Conservation (phyloP, 2,797 vertebrate genomes). For the Distichodus sexfasciatus region DNA sequence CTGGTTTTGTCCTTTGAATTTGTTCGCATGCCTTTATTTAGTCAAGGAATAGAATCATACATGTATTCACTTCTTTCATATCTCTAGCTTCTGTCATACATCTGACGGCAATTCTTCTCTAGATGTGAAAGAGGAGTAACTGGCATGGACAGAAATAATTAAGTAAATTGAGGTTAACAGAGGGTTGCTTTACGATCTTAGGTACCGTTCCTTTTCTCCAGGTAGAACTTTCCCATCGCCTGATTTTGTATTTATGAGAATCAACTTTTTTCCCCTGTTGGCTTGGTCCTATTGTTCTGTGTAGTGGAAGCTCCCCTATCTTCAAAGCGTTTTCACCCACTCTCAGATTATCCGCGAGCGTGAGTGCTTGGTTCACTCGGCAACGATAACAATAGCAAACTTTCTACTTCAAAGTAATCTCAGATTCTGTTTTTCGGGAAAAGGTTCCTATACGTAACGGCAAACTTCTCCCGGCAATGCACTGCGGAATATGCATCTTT, state of each 20-base stretch:
- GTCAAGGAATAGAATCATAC: too few species aligned
- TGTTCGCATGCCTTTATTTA: too few species aligned
- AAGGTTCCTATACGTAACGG: background rate
- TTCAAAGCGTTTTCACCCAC: constrained; percentile 53
- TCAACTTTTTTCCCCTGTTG: constrained; percentile 35
- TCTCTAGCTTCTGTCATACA: too few species aligned
- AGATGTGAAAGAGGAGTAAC: too few species aligned
- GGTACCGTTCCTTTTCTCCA: too few species aligned
- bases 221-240: constrained; percentile 14
- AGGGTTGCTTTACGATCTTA: too few species aligned
- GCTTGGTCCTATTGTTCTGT: constrained; percentile 43
- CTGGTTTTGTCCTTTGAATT: too few species aligned
- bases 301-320: constrained; percentile 38
- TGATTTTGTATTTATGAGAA: constrained; percentile 40
- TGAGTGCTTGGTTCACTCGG: constrained; percentile 37
- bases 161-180: too few species aligned
- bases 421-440: constrained; percentile 35
- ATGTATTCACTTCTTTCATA: too few species aligned
- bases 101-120: too few species aligned
- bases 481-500: background rate
- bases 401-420: constrained; percentile 53
- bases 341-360: constrained; percentile 49
- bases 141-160: too few species aligned
- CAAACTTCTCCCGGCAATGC: background rate
- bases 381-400: constrained; percentile 47